phyloP scores from a whole-genome alignment of 2,797 vertebrate genomes.

The Melanitta fusca region DNA sequence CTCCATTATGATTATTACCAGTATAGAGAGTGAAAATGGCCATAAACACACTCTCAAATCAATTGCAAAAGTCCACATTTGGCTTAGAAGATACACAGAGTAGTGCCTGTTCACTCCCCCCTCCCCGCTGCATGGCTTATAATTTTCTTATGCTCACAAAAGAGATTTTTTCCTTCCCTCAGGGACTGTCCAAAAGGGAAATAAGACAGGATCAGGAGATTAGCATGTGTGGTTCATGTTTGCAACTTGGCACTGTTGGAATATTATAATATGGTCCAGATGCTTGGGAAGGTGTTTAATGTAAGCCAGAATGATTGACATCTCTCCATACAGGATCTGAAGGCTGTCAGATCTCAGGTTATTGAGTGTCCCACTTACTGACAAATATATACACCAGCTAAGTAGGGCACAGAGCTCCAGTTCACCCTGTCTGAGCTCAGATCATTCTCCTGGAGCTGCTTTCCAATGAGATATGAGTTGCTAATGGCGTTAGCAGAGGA shows the following conservation, averaged over 20 bases:
- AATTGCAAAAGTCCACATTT: background rate
- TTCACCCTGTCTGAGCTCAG: conserved; percentile 1
- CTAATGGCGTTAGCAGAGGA: background rate
- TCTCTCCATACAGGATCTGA: conserved; percentile 49
- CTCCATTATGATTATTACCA: background rate
- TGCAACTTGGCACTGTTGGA: background rate
- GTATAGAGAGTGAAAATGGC: background rate
- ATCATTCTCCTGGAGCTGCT: background rate
- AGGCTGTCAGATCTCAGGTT: conserved; percentile 64
- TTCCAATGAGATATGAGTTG: background rate
- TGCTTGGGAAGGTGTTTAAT: conserved; percentile 60
- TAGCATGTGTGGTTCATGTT: background rate
- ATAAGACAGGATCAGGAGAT: conserved; percentile 48
- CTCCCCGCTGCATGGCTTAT: background rate
- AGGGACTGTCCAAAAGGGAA: background rate
- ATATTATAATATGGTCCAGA: conserved; percentile 23
- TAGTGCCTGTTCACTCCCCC: background rate
- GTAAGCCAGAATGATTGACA: conserved; percentile 62
- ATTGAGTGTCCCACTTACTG: conserved; percentile 62
- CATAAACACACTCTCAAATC: background rate
- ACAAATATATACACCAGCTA: conserved; percentile 9
- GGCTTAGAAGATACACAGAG: background rate
- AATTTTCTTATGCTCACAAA: conserved; percentile 1
- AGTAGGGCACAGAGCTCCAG: conserved; percentile 49
- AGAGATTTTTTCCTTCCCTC: background rate